Conservation (phyloP, 2,113 vertebrate species). For the Chascanopsetta lugubris region DNA sequence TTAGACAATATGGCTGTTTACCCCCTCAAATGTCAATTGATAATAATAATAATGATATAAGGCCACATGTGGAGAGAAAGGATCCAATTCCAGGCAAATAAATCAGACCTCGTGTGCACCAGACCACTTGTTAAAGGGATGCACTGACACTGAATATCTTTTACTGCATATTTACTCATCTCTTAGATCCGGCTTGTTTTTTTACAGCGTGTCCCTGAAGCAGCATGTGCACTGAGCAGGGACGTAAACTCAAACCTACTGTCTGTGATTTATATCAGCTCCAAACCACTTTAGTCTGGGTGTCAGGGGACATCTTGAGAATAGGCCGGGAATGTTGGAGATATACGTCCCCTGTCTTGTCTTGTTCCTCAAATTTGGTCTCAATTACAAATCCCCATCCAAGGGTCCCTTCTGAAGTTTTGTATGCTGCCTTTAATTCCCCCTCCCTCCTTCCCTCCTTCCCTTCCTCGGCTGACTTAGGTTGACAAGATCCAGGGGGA, state of each 20-base stretch:
- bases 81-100: too few species aligned
- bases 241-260: neutral
- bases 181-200: too few species aligned
- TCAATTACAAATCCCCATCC: slow-evolving; percentile 37
- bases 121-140: neutral
- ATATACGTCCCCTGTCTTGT: slow-evolving; percentile 28
- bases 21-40: too few species aligned
- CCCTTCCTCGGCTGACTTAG: slow-evolving; percentile 43
- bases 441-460: neutral
- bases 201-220: neutral
- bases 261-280: neutral
- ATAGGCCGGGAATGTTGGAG: slow-evolving; percentile 2
- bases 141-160: neutral
- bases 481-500: slow-evolving; percentile 71
- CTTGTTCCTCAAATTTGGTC: slow-evolving; percentile 22
- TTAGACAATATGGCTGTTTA: too few species aligned
- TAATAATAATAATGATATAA: too few species aligned
- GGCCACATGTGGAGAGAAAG: neutral
- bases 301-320: neutral
- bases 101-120: too few species aligned
- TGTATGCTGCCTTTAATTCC: slow-evolving; percentile 7
- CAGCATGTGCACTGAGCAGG: neutral
- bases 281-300: slow-evolving; percentile 6
- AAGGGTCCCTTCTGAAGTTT: slow-evolving; percentile 35
- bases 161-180: too few species aligned